Evolutionary conservation across 2,797 vertebrate species (phyloP).

Genomic region (Hylomyscus alleni): DNA sequence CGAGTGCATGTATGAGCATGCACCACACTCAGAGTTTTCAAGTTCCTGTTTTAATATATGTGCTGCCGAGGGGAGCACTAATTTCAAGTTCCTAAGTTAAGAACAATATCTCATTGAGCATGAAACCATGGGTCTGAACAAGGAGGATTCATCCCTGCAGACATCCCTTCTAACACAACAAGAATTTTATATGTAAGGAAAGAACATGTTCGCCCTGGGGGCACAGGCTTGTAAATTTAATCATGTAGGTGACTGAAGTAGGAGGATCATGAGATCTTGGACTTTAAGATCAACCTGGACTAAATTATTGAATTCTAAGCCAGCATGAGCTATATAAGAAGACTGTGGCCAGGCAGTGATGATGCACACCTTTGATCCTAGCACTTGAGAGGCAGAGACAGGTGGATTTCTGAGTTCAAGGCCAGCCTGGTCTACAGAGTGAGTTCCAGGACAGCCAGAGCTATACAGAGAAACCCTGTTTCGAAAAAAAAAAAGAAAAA

Average conservation of each 20-base stretch:
- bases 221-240: not conserved
- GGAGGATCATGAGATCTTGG: not conserved
- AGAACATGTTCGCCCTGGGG: not conserved
- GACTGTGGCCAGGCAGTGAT: too few species aligned
- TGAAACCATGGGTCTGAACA: not conserved
- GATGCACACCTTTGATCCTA: too few species aligned
- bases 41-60: not conserved
- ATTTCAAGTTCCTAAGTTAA: not conserved
- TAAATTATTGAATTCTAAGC: not conserved
- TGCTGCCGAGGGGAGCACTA: not conserved
- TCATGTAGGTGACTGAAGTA: not conserved
- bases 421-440: too few species aligned
- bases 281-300: not conserved
- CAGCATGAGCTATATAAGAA: not conserved
- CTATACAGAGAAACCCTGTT: too few species aligned
- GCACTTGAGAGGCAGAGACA: too few species aligned
- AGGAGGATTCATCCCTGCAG: not conserved
- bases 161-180: not conserved
- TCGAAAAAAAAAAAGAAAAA: too few species aligned
- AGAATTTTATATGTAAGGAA: slow-evolving; percentile 23
- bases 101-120: not conserved
- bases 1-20: not conserved
- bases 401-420: too few species aligned
- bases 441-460: too few species aligned
- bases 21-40: not conserved